Conservation (phyloP, 2,113 vertebrate genomes). For the Martes martes region DNA sequence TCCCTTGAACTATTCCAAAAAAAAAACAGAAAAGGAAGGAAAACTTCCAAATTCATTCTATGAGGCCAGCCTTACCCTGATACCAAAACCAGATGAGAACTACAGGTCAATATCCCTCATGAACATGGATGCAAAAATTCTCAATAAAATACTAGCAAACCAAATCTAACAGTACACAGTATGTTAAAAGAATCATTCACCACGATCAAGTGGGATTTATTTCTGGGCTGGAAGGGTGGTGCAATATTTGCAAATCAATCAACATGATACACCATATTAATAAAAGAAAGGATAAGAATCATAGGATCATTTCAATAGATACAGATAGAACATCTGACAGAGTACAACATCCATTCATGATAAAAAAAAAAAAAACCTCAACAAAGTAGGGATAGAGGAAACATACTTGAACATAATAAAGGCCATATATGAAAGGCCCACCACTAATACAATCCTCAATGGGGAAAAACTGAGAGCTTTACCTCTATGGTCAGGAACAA, state of each 20-base stretch:
- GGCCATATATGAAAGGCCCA: no score
- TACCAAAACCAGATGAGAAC: background rate
- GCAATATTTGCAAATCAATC: background rate
- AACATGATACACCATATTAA: background rate
- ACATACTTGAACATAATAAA: no score
- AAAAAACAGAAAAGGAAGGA: background rate
- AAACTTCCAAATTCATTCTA: background rate
- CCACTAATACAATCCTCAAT: no score
- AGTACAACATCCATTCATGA: background rate
- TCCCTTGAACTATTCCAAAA: background rate
- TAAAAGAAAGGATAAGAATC: background rate
- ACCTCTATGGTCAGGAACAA: no score
- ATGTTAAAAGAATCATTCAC: background rate
- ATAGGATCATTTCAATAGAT: background rate
- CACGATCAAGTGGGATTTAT: background rate
- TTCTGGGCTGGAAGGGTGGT: background rate
- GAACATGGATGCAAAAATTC: no score
- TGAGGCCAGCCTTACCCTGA: background rate
- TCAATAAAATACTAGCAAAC: no score
- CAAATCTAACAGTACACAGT: background rate
- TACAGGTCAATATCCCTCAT: background rate
- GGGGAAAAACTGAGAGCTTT: no score
- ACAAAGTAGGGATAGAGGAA: background rate
- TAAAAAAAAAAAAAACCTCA: background rate
- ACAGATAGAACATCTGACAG: background rate